Evolutionary conservation across 2,113 vertebrate species (phyloP), one percentile per base, ranked within the genome.

Genomic region (Grammomys dolichurus): DNA sequence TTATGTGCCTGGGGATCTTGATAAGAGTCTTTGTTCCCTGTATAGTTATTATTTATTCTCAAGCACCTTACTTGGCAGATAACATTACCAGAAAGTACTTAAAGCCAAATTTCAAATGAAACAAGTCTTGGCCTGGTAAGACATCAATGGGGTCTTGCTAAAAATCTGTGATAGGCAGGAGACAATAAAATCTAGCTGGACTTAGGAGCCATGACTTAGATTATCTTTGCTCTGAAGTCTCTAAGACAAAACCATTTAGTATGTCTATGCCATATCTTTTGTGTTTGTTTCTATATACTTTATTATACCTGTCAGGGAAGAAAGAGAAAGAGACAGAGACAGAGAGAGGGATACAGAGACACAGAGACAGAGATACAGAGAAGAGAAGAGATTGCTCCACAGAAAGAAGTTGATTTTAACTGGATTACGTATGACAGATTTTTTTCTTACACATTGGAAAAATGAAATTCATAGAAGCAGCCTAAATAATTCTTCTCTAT

Each of bases 381-480:
- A 12, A 54, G 5, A 2, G 73, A 28, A 33, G 28, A 1, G 28
- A 31, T 31, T 58, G 19, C 14, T 69, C 73, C 72, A 86, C 73
- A 67, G 60, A 82, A 43, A 96, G 28, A 17, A 60, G 58, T 46
- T 90, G 46, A 85, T 92, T 85, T 94, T 72, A 84, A 5, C 69
- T 93, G 43, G 2, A 43, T 84, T 93, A 92, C 80, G 6, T 20
- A 90, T 70, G 3, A 78, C 22, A 70, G 46, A 31, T 86, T 95
- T 94, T 95, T 94, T 97, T 92, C 56, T 96, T 87, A 56, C 0
- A 48, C 40, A 24, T 48, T 4, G 3, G 85, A 95, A 95, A 22
- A 19, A 60, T 90, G 85, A 46, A 22, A 0, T 17, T 51, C 13
- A 76, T 90, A 91, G 28, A 87, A 75, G 70, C n/a, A 17, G 19